These are phyloP conservation scores for Trachymyrmex cornetzi DNA, from an alignment of 1,140 invertebrate genomes.

Conservation along the genomic window DNA sequence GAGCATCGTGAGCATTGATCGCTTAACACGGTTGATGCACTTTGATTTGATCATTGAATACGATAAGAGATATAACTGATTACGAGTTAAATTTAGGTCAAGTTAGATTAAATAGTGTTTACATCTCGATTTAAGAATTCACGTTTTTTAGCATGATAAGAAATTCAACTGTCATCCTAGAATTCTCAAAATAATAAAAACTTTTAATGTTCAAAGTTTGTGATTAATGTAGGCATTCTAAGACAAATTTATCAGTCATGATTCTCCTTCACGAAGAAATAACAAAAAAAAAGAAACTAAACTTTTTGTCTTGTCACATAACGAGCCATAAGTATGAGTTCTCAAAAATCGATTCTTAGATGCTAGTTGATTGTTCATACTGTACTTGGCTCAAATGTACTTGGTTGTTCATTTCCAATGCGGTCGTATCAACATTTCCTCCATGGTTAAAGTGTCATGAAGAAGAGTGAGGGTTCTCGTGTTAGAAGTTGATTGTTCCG, in stretches of 20 bases:
- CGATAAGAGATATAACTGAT: neutral
- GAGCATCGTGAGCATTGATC: slow-evolving; percentile 40
- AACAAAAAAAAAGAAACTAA: neutral
- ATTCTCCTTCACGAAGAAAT: neutral
- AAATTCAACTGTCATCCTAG: neutral
- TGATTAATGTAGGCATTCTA: neutral
- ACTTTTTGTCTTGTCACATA: slow-evolving; percentile 1
- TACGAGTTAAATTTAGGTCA: slow-evolving; percentile 24
- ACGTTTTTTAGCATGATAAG: neutral
- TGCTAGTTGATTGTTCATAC: neutral
- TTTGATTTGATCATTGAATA: slow-evolving; percentile 15
- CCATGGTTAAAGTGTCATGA: slow-evolving; percentile 34
- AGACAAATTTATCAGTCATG: neutral
- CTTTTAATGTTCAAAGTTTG: neutral
- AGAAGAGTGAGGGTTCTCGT: slow-evolving; percentile 49
- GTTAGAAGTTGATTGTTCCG: slow-evolving; percentile 62
- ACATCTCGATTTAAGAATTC: neutral
- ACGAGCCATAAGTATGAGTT: neutral
- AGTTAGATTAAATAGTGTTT: slow-evolving; percentile 18
- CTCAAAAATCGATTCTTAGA: slow-evolving; percentile 10
- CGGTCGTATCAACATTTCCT: slow-evolving; percentile 39
- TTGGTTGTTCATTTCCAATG: slow-evolving; percentile 56
- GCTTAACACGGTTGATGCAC: slow-evolving; percentile 22
- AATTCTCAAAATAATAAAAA: slow-evolving; percentile 13
- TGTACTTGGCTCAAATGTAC: neutral